phyloP scores from a whole-genome alignment of 1,140 invertebrate species.

The Vanessa tameamea region DNA sequence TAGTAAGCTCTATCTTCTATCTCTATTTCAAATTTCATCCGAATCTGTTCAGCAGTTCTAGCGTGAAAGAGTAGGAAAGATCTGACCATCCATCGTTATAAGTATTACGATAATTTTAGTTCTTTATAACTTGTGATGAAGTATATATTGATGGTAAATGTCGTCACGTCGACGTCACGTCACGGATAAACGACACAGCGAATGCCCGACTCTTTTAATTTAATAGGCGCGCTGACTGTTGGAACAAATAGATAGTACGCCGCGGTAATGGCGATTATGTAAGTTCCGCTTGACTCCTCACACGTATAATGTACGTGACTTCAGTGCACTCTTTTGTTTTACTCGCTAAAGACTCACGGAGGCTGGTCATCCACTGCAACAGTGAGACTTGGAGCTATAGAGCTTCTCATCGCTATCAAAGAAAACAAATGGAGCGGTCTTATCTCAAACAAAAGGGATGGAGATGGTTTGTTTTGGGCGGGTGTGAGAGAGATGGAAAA shows the following conservation, averaged over 20 bases:
- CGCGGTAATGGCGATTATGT: constrained; percentile 13
- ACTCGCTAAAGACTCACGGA: neutral
- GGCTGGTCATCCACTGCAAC: neutral
- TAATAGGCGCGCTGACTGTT: constrained; percentile 15
- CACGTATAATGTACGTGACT: constrained; percentile 14
- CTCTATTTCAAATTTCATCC: too few relatives aligned
- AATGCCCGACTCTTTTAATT: constrained; percentile 11
- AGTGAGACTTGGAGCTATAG: neutral
- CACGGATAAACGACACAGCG: neutral
- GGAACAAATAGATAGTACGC: constrained; percentile 9
- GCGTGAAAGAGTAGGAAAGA: too few relatives aligned
- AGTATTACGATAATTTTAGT: too few relatives aligned
- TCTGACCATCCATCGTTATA: too few relatives aligned
- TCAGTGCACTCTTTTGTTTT: constrained; percentile 18
- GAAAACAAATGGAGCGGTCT: too few relatives aligned
- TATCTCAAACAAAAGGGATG: too few relatives aligned
- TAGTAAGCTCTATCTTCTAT: too few relatives aligned
- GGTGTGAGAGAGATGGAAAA: too few relatives aligned
- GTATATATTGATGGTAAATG: neutral
- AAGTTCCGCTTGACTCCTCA: constrained; percentile 20
- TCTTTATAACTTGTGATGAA: too few relatives aligned
- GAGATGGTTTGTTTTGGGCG: too few relatives aligned
- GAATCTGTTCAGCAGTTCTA: too few relatives aligned
- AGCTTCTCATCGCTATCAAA: too few relatives aligned
- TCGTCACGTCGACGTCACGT: constrained; percentile 12